phyloP scores from a whole-genome alignment of 2,113 vertebrate species.

The Sylvilagus bachmani region DNA sequence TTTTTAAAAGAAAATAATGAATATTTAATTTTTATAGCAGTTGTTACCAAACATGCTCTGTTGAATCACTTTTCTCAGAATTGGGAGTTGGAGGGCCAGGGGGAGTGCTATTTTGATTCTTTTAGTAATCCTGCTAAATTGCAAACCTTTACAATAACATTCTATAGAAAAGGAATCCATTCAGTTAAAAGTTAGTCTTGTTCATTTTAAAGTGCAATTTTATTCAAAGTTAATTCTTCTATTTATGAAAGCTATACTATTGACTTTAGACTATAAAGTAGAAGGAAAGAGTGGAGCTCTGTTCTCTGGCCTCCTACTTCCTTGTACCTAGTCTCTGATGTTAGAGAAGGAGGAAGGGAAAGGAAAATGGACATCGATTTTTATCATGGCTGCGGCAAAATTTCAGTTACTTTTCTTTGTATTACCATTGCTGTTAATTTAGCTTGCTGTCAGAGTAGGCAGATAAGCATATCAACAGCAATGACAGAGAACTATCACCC shows the following conservation, averaged over 20 bases:
- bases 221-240: background rate
- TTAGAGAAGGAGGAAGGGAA: background rate
- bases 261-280: background rate
- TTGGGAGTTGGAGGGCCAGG: accelerated
- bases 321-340: background rate
- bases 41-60: background rate
- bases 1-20: background rate
- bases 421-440: background rate
- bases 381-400: background rate
- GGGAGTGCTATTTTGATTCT: background rate
- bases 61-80: background rate
- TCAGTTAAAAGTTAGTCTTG: background rate
- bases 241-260: background rate
- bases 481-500: background rate
- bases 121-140: background rate
- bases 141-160: background rate
- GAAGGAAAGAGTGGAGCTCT: background rate
- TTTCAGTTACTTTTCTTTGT: background rate
- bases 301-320: background rate
- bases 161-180: background rate
- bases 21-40: background rate
- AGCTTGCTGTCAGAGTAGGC: background rate
- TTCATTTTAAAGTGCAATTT: background rate
- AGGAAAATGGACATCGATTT: background rate
- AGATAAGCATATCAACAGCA: background rate